Conservation (phyloP, 2,113 vertebrate species). For the Anolis carolinensis region DNA sequence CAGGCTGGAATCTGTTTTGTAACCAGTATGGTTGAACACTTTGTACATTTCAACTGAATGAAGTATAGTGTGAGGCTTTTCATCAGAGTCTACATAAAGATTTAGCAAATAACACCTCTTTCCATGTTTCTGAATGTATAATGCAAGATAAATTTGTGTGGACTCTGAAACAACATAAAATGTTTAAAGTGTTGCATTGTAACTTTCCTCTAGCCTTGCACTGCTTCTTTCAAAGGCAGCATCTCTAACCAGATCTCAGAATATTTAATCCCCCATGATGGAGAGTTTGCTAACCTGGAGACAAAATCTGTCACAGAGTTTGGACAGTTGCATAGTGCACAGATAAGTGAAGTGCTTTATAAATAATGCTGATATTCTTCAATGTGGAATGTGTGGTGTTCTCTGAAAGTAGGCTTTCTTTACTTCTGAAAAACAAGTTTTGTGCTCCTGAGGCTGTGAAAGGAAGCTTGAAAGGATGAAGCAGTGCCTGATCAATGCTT, state of each 20-base stretch:
- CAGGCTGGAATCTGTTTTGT: not conserved
- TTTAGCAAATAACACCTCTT: too few species aligned
- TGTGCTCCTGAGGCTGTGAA: not conserved
- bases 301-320: not conserved
- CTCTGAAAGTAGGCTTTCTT: not conserved
- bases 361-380: not conserved
- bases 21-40: not conserved
- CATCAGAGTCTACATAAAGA: too few species aligned
- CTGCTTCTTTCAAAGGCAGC: not conserved
- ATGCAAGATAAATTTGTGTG: too few species aligned
- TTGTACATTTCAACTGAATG: too few species aligned
- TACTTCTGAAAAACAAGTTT: constrained; percentile 2
- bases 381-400: not conserved
- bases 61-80: too few species aligned
- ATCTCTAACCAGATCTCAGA: not conserved
- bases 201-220: too few species aligned
- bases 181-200: too few species aligned
- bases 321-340: not conserved
- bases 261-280: not conserved
- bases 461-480: not conserved
- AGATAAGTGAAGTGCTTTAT: not conserved
- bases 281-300: not conserved
- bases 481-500: not conserved
- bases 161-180: too few species aligned
- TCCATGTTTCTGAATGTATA: too few species aligned